Conservation (phyloP, 2,797 vertebrate species). For the Pseudochirops corinnae region DNA sequence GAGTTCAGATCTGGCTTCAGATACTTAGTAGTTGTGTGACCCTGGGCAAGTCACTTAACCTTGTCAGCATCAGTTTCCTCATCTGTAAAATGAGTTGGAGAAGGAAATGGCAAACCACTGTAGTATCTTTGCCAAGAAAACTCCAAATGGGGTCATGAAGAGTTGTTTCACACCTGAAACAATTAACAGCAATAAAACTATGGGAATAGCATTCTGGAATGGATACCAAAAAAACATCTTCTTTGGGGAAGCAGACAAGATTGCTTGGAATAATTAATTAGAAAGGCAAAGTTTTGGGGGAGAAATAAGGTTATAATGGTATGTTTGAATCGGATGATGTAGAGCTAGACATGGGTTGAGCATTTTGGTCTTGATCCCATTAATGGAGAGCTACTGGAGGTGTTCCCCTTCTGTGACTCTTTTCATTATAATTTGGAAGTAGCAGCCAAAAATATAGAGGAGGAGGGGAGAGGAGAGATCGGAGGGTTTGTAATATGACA, state of each 20-base stretch:
- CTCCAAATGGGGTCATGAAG: background rate
- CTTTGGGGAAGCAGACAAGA: background rate
- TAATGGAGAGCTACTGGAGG: background rate
- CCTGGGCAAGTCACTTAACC: background rate
- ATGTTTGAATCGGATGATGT: background rate
- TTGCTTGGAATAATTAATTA: background rate
- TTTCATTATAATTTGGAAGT: background rate
- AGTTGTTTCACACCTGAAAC: background rate
- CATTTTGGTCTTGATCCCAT: background rate
- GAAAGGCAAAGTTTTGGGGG: background rate
- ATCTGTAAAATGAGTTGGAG: background rate
- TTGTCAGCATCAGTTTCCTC: background rate
- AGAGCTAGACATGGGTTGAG: background rate
- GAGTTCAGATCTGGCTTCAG: background rate
- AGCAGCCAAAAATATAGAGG: background rate
- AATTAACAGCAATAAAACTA: background rate
- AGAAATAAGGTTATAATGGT: background rate
- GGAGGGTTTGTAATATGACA: background rate
- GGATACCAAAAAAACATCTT: background rate
- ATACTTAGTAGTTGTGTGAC: background rate
- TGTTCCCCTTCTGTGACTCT: background rate
- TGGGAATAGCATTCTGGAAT: background rate
- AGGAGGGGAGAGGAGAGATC: background rate
- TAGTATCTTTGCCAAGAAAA: background rate
- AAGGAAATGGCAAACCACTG: background rate